Evolutionary conservation across 2,888 invertebrate genomes (phyloP).

Genomic region (Perizoma flavofasciatum): DNA sequence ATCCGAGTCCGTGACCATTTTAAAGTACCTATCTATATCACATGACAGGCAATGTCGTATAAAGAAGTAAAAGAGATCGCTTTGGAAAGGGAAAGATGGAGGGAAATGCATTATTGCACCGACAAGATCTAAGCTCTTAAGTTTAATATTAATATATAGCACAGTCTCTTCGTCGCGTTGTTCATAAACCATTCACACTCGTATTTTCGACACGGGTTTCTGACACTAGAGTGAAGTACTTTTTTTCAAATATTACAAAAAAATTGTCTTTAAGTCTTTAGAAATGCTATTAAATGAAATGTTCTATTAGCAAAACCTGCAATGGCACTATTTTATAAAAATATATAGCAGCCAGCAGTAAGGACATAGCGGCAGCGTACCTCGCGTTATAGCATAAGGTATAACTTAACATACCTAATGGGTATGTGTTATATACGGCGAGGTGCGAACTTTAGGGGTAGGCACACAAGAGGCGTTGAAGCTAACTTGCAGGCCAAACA

Average conservation of each 20-base stretch:
- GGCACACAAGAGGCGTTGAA: constrained; percentile 78
- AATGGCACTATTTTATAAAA: neutral
- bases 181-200: too few species aligned
- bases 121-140: too few species aligned
- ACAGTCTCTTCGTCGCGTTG: too few species aligned
- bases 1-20: too few species aligned
- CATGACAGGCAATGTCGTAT: too few species aligned
- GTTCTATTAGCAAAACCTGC: neutral
- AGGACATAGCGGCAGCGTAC: constrained; percentile 1
- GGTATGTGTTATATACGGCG: constrained; percentile 67
- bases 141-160: too few species aligned
- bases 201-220: neutral
- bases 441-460: constrained; percentile 80
- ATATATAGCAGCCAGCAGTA: neutral
- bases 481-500: constrained; percentile 76
- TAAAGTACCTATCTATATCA: too few species aligned
- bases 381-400: neutral
- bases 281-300: neutral
- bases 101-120: too few species aligned
- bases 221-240: too few species aligned
- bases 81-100: too few species aligned
- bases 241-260: too few species aligned
- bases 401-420: constrained; percentile 59
- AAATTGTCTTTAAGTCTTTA: neutral
- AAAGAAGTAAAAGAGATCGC: too few species aligned